These are phyloP conservation scores for Cecropterus lyciades DNA, from an alignment of 1,140 invertebrate genomes.

Conservation along the genomic window DNA sequence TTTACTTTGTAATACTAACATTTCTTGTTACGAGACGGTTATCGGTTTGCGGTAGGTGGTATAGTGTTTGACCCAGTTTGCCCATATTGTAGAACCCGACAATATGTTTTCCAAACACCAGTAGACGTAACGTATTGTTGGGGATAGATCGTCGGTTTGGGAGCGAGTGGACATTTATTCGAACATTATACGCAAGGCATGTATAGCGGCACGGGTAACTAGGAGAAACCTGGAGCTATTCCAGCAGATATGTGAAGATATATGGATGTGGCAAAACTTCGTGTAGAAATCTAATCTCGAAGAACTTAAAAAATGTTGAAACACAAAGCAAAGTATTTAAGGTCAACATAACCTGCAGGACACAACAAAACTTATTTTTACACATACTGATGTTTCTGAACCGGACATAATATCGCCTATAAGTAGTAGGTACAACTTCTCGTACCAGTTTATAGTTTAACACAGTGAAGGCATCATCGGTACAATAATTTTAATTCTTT, in stretches of 20 bases:
- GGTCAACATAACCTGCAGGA: too few relatives aligned
- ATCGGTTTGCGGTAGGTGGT: conserved; percentile 43
- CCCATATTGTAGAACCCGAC: conserved; percentile 35
- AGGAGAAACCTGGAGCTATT: not conserved
- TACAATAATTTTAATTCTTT: too few relatives aligned
- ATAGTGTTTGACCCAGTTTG: conserved; percentile 45
- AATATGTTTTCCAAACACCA: conserved; percentile 46
- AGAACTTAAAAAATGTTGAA: not conserved
- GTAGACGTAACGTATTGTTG: conserved; percentile 41
- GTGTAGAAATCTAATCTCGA: not conserved
- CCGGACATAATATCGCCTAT: too few relatives aligned
- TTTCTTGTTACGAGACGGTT: conserved; percentile 45
- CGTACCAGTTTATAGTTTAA: too few relatives aligned
- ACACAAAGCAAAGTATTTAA: too few relatives aligned
- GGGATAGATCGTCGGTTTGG: conserved; percentile 32
- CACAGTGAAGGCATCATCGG: too few relatives aligned
- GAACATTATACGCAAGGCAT: conserved; percentile 9
- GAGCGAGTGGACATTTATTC: conserved; percentile 20
- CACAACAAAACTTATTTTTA: too few relatives aligned
- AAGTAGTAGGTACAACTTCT: too few relatives aligned
- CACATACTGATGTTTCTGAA: too few relatives aligned
- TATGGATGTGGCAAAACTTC: not conserved
- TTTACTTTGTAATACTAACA: conserved; percentile 21
- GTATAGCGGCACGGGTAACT: not conserved
- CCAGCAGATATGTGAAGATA: not conserved